Percentiles rank a stretch among this genome's conserved stretches.
Evolutionary conservation across 2,797 vertebrate genomes (phyloP).

Genomic region (Salmo trutta): DNA sequence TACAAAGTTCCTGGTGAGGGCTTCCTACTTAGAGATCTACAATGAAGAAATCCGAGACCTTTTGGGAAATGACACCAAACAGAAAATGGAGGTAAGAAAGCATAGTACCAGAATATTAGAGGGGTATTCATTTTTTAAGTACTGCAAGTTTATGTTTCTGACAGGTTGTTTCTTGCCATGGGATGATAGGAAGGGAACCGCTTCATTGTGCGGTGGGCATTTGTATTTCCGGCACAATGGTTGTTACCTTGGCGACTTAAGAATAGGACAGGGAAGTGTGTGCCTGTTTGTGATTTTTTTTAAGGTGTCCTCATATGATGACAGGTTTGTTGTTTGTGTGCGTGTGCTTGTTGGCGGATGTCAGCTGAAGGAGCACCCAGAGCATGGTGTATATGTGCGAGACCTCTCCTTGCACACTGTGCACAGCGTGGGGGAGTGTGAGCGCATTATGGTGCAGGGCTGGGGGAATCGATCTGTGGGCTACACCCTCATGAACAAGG

Average conservation of each 20-base stretch:
- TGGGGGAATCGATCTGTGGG: conserved; percentile 87
- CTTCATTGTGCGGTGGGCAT: neutral
- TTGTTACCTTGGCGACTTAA: too few species aligned
- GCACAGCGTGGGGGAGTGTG: conserved; percentile 83
- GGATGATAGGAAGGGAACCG: neutral
- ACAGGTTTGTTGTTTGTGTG: conserved; percentile 38
- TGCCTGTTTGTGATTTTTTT: conserved; percentile 7
- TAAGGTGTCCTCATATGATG: neutral
- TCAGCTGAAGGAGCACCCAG: conserved; percentile 90
- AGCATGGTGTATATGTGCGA: conserved; percentile 81
- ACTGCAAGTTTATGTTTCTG: neutral
- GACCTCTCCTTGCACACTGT: conserved; percentile 88
- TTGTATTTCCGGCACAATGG: too few species aligned
- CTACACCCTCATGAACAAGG: conserved; percentile 89
- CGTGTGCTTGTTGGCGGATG: conserved; percentile 14
- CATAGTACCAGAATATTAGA: neutral
- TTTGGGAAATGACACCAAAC: conserved; percentile 85
- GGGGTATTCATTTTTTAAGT: too few species aligned
- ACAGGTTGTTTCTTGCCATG: neutral
- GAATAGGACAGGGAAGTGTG: neutral
- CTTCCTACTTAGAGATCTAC: conserved; percentile 91
- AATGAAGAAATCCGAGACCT: conserved; percentile 87
- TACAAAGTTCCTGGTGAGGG: conserved; percentile 86
- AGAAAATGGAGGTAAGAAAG: conserved; percentile 84
- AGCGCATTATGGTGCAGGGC: conserved; percentile 82